A percentile compares a stretch with the other conserved stretches of the same genome.
Evolutionary conservation across 2,113 vertebrate species (phyloP).

Genomic region (Morphnarchus princeps): DNA sequence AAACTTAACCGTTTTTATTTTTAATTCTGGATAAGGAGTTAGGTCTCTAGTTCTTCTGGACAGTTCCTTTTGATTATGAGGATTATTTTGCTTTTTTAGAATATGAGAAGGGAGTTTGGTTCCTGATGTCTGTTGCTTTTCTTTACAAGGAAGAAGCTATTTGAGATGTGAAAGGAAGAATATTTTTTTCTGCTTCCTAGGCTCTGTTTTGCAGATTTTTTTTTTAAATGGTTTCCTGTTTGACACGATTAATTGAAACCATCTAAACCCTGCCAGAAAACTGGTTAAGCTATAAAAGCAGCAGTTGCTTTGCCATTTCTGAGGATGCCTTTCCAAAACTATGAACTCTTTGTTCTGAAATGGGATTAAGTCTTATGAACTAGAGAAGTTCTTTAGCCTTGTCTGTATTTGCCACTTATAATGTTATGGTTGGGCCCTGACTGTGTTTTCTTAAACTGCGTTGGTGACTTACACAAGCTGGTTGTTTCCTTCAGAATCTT

Average conservation of each 20-base stretch:
- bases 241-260: not conserved
- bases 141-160: not conserved
- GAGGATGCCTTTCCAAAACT: not conserved
- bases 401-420: not conserved
- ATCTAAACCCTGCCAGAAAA: not conserved
- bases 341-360: rapidly evolving
- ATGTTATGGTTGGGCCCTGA: not conserved
- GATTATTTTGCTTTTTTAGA: not conserved
- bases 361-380: not conserved
- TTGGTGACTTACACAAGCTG: not conserved
- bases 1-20: not conserved
- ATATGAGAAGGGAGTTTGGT: not conserved
- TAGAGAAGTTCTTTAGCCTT: not conserved
- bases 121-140: not conserved
- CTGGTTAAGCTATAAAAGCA: not conserved
- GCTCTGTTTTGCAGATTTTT: not conserved
- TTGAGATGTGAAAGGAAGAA: not conserved
- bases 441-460: not conserved
- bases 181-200: not conserved
- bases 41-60: not conserved
- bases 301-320: not conserved
- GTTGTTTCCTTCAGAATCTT: not conserved
- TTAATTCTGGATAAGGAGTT: not conserved
- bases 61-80: not conserved
- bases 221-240: not conserved